Percentiles rank a stretch among this genome's conserved stretches.
Conservation (phyloP, 2,888 invertebrate species). For the Leucophenga montana region DNA sequence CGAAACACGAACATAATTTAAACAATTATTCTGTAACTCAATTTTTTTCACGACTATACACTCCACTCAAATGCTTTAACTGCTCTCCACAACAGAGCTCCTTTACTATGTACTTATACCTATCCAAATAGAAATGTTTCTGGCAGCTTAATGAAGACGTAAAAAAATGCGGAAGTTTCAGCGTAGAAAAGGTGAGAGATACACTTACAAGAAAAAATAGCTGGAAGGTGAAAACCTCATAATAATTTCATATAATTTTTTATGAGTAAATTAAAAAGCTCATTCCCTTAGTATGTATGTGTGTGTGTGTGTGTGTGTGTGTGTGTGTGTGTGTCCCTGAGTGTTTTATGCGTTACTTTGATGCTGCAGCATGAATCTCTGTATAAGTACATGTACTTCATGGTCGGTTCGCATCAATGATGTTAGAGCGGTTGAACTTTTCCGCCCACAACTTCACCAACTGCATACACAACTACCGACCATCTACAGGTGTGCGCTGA, state of each 20-base stretch:
- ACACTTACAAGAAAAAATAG: constrained; percentile 11
- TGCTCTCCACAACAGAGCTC: too few species aligned
- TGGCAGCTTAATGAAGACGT: too few species aligned
- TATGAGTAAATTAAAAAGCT: constrained; percentile 58
- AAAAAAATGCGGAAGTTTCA: too few species aligned
- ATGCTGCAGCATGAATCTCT: not conserved
- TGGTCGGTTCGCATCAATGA: not conserved
- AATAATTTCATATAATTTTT: constrained; percentile 53
- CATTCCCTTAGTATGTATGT: constrained; percentile 26
- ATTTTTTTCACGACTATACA: too few species aligned
- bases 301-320: too few species aligned
- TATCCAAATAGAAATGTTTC: too few species aligned
- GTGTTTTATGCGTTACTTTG: too few species aligned
- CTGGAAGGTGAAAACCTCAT: constrained; percentile 45
- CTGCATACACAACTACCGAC: not conserved
- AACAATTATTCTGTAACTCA: too few species aligned
- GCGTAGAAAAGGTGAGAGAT: not conserved
- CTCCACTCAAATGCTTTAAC: too few species aligned
- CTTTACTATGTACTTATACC: too few species aligned
- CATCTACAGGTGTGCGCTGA: not conserved
- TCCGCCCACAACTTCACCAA: not conserved
- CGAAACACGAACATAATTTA: too few species aligned
- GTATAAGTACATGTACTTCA: constrained; percentile 39
- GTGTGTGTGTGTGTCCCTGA: too few species aligned
- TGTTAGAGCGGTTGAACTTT: not conserved